These are phyloP conservation scores for Tinamus major DNA, from an alignment of 2,797 vertebrate genomes.

Conservation along the genomic window DNA sequence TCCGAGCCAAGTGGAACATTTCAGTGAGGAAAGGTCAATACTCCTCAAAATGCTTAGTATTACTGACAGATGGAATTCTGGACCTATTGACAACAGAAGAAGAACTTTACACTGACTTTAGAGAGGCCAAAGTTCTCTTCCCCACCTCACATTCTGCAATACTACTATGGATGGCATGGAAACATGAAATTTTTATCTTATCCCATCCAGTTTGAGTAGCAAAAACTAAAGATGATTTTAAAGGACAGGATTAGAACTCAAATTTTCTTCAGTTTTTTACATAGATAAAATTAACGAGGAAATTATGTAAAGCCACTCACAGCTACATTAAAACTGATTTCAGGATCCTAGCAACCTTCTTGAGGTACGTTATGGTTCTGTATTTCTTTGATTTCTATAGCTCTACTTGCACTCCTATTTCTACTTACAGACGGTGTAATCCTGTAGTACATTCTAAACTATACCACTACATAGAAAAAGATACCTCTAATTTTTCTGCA, in stretches of 20 bases:
- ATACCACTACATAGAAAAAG: not conserved
- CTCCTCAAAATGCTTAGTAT: not conserved
- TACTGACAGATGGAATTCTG: not conserved
- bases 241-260: not conserved
- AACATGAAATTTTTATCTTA: not conserved
- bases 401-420: not conserved
- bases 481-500: not conserved
- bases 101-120: not conserved
- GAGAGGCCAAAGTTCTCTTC: not conserved
- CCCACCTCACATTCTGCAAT: not conserved
- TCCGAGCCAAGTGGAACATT: not conserved
- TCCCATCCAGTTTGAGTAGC: not conserved
- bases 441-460: not conserved
- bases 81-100: not conserved
- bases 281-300: not conserved
- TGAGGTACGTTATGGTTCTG: not conserved
- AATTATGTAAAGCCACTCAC: not conserved
- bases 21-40: not conserved
- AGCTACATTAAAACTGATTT: not conserved
- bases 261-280: not conserved
- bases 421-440: not conserved
- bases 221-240: not conserved
- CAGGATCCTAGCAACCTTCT: not conserved
- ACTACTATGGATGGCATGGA: not conserved
- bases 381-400: not conserved